Percentiles rank a stretch among this genome's conserved stretches.
phyloP scores from a whole-genome alignment of 2,113 vertebrate species.

The Toxotes chatareus region DNA sequence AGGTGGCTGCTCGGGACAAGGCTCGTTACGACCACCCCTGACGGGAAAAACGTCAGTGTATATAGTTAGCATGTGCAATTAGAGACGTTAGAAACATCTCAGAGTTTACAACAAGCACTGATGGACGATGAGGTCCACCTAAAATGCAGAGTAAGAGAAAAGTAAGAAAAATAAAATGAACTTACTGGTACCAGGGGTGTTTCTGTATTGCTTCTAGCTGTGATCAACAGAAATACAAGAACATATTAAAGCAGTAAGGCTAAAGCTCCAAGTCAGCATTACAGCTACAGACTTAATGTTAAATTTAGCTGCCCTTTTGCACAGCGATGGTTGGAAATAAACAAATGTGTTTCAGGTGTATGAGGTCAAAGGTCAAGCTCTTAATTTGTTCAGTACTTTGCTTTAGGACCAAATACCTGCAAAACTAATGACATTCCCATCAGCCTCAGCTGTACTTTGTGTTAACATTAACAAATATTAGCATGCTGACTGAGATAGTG shows the following conservation, averaged over 20 bases:
- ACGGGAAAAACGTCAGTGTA: neutral
- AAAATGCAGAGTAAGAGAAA: neutral
- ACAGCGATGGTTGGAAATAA: neutral
- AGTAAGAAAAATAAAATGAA: constrained; percentile 52
- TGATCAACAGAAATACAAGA: constrained; percentile 30
- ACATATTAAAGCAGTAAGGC: constrained; percentile 11
- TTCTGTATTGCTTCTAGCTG: constrained; percentile 95
- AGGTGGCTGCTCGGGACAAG: constrained; percentile 88
- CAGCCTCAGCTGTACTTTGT: neutral
- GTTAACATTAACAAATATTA: neutral
- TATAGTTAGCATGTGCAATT: neutral
- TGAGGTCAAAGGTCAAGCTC: neutral
- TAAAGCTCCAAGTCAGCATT: neutral
- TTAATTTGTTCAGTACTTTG: neutral
- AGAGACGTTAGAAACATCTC: neutral
- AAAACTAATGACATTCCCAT: neutral
- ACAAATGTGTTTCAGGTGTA: neutral
- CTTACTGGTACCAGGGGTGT: constrained; percentile 94
- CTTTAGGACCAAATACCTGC: neutral
- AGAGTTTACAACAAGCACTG: neutral
- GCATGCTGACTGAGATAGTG: neutral
- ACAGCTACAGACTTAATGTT: too few relatives aligned
- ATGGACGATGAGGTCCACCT: neutral
- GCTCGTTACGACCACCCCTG: constrained; percentile 90
- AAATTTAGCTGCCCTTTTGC: constrained; percentile 9